Evolutionary conservation across 2,113 vertebrate genomes (phyloP).

Genomic region (Theristicus caerulescens): DNA sequence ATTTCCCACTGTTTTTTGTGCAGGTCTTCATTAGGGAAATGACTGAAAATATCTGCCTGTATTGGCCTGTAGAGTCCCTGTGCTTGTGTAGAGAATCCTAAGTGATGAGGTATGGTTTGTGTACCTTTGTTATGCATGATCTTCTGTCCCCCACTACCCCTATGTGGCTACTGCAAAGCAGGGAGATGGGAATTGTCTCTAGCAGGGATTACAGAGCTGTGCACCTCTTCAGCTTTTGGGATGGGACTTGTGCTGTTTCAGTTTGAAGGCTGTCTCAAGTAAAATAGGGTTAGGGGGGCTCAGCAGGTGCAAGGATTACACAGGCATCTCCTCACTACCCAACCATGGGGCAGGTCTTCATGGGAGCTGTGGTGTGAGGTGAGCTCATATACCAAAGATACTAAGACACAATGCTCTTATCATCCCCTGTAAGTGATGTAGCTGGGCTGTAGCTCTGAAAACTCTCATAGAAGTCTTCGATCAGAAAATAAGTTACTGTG

Average conservation of each 20-base stretch:
- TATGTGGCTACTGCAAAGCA: background rate
- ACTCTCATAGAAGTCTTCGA: background rate
- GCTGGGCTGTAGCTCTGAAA: background rate
- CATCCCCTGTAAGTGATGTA: background rate
- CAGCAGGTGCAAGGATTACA: background rate
- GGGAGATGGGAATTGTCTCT: background rate
- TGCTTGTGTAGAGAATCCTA: background rate
- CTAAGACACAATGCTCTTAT: background rate
- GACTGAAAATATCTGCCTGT: background rate
- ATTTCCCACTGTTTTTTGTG: background rate
- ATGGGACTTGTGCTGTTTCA: background rate
- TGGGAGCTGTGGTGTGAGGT: background rate
- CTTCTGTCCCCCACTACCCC: background rate
- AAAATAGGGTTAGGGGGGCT: background rate
- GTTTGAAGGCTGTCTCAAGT: background rate
- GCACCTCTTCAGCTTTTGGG: background rate
- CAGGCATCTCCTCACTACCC: background rate
- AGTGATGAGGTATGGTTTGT: background rate
- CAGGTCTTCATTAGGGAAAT: background rate
- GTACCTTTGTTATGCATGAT: background rate
- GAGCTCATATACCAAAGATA: background rate
- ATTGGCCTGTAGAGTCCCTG: background rate
- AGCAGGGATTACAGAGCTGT: background rate
- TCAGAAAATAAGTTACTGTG: background rate
- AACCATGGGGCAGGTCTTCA: background rate